Evolutionary conservation across 2,113 vertebrate genomes (phyloP).

Genomic region (Ramphastos sulfuratus): DNA sequence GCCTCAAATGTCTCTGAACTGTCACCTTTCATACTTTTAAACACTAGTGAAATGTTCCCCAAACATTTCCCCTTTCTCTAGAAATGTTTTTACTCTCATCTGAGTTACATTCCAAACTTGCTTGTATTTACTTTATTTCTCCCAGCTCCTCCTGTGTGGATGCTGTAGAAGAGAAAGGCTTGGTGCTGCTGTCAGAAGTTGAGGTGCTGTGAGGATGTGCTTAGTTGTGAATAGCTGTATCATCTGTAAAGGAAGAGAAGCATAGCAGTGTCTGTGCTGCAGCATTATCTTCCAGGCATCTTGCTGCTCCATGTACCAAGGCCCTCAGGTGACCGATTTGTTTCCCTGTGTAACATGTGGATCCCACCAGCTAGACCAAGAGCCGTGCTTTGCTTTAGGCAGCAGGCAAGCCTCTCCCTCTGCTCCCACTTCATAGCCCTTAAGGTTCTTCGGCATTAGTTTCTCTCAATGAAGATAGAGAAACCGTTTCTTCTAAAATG

Average conservation of each 20-base stretch:
- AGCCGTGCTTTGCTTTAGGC: not conserved
- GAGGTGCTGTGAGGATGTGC: rapidly evolving
- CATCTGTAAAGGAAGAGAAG: not conserved
- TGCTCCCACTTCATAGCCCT: not conserved
- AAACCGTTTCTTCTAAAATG: not conserved
- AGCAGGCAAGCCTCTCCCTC: not conserved
- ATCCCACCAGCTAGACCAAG: not conserved
- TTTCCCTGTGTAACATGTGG: not conserved
- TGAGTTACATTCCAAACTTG: not conserved
- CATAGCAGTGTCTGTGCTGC: not conserved
- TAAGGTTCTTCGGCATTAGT: not conserved
- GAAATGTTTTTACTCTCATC: not conserved
- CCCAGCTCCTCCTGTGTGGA: rapidly evolving
- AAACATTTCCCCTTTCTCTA: not conserved
- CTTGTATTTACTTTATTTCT: not conserved
- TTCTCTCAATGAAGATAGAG: not conserved
- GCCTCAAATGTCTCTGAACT: not conserved
- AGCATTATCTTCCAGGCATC: not conserved
- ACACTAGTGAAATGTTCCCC: not conserved
- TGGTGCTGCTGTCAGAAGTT: not conserved
- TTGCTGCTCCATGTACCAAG: not conserved
- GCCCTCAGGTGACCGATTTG: not conserved
- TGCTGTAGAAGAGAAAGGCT: not conserved
- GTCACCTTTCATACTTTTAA: not conserved
- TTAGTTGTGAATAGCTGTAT: too few relatives aligned